Evolutionary conservation across 2,797 vertebrate species (phyloP).

Genomic region (Tragopan temminckii): DNA sequence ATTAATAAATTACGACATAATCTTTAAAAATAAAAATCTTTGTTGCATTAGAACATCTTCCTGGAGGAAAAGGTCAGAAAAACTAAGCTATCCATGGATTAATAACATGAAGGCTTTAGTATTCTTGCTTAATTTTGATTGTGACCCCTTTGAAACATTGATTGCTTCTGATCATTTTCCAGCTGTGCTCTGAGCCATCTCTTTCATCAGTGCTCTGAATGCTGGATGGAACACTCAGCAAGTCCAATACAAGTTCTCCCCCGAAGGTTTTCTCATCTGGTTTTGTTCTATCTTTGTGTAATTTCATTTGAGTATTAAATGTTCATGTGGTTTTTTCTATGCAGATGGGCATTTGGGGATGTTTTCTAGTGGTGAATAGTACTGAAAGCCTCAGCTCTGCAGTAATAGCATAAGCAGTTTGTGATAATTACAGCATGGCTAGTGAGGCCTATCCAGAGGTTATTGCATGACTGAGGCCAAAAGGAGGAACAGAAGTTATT

Average conservation of each 20-base stretch:
- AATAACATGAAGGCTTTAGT: neutral
- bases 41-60: neutral
- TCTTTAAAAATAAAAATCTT: neutral
- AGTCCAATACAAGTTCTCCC: neutral
- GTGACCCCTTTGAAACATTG: neutral
- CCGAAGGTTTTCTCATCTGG: neutral
- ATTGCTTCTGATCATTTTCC: neutral
- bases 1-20: neutral
- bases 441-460: neutral
- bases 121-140: neutral
- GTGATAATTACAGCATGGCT: neutral
- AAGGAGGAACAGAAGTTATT: neutral
- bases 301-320: neutral
- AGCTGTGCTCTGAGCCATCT: neutral
- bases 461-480: neutral
- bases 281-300: conserved; percentile 5
- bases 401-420: neutral
- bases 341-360: neutral
- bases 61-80: neutral
- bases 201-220: neutral
- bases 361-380: neutral
- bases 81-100: neutral
- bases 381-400: neutral
- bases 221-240: neutral
- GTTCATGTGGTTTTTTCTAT: neutral